Evolutionary conservation across 2,113 vertebrate species (phyloP).

Genomic region (Mixornis gularis): DNA sequence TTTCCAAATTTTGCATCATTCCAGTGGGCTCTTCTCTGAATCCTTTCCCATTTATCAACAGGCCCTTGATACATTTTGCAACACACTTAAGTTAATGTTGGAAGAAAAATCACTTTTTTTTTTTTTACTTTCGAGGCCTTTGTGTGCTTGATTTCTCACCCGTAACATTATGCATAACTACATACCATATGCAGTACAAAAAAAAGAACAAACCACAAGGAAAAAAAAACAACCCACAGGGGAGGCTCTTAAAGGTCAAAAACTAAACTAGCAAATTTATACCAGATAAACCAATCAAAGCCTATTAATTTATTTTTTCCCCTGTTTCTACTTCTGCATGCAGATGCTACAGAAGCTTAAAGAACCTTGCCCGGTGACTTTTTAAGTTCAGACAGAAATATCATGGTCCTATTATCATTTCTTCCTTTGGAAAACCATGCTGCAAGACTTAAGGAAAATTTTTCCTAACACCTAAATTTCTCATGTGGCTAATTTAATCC

Average conservation of each 20-base stretch:
- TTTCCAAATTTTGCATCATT: slow-evolving; percentile 21
- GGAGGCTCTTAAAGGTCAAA: slow-evolving; percentile 41
- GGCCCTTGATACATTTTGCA: neutral
- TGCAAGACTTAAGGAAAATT: neutral
- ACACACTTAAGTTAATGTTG: neutral
- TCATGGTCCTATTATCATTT: neutral
- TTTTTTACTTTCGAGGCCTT: neutral
- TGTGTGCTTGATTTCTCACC: slow-evolving; percentile 30
- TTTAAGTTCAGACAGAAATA: neutral
- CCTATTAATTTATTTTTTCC: neutral
- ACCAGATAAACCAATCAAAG: slow-evolving; percentile 8
- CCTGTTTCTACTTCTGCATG: neutral
- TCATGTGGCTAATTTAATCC: slow-evolving; percentile 29
- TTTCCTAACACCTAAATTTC: neutral
- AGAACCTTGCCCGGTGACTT: neutral
- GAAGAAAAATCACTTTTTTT: neutral
- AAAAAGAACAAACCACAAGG: neutral
- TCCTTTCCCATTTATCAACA: neutral
- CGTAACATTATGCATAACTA: neutral
- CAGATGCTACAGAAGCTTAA: neutral
- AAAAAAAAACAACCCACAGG: neutral
- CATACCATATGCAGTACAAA: neutral
- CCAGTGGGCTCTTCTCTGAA: neutral
- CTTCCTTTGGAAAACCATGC: neutral
- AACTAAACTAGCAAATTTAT: neutral